These are phyloP conservation scores for Abscondita cerata DNA, from an alignment of 2,888 invertebrate genomes.

Conservation along the genomic window DNA sequence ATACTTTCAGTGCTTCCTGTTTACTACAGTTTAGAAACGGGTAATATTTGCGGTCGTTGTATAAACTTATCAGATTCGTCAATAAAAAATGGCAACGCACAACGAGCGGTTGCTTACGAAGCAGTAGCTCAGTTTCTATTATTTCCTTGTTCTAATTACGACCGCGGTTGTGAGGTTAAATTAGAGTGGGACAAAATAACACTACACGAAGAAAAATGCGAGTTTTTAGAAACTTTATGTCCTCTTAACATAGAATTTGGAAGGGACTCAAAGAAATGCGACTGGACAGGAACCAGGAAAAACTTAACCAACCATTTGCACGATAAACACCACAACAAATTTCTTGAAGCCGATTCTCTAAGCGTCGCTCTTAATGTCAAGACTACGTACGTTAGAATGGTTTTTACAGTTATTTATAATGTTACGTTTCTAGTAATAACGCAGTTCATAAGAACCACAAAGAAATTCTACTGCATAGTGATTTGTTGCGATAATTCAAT, in stretches of 20 bases:
- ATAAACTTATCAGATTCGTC: slow-evolving; percentile 3
- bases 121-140: slow-evolving; percentile 25
- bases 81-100: slow-evolving; percentile 14
- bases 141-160: slow-evolving; percentile 46
- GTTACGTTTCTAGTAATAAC: slow-evolving; percentile 44
- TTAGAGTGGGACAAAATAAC: slow-evolving; percentile 37
- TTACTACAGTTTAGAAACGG: slow-evolving; percentile 14
- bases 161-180: slow-evolving; percentile 44
- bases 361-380: slow-evolving; percentile 10
- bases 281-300: slow-evolving; percentile 44
- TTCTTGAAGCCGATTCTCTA: neutral
- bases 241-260: slow-evolving; percentile 29
- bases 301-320: slow-evolving; percentile 47
- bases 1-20: slow-evolving; percentile 21
- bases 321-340: neutral
- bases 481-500: slow-evolving; percentile 9
- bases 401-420: slow-evolving; percentile 44
- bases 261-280: slow-evolving; percentile 35
- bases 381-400: slow-evolving; percentile 26
- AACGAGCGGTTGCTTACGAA: slow-evolving; percentile 29
- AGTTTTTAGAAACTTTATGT: slow-evolving; percentile 41
- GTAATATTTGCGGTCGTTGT: slow-evolving; percentile 25
- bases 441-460: slow-evolving; percentile 36
- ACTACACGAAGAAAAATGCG: slow-evolving; percentile 44
- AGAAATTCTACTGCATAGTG: slow-evolving; percentile 18